Base-by-base conservation (phyloP, 2,888 invertebrate species). In the Tortrix viridana region DNA sequence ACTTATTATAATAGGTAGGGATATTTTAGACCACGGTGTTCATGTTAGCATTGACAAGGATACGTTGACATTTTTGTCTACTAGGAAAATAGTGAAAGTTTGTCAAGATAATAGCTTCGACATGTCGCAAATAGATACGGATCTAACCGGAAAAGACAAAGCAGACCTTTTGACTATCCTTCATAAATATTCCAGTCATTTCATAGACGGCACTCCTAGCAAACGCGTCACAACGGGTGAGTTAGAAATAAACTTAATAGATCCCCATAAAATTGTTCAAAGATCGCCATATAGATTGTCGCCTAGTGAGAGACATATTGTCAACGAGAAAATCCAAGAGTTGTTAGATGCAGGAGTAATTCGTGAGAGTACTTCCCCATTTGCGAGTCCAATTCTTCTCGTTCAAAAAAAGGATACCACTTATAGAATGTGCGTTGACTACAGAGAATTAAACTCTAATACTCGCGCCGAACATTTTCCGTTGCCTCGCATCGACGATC, bases 361-460 rank as follows among this genome's bases (percentile, higher is more conserved):
- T 48, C 65, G 72, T 2, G 70, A 71, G 54, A 73, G 74, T n/a
- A 53, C 68, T 0, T 75, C 76, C 0, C 68, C 73, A 0, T 77
- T 74, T 50, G 74, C 75, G 0, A 76, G 76, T 46, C 75, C 75
- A 0, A 74, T 79, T 37, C 41, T 74, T 5, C 26, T 67, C 44
- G 56, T 63, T 6, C 60, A 65, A n/a, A 64, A 71, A 37, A 46
- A 65, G 23, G 60, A 69, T 38, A 61, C 62, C 12, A 57, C 65
- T 44, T 65, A 71, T 20, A 64, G 72, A 19, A 66, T 75, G 52
- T 72, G 70, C 14, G 69, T 71, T 0, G 73, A 74, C 22, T 72
- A 68, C 49, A 22, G 75, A 5, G 72, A 71, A n/a, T 59, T 75
- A 0, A 78, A 78, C 43, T 9, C 69, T 0, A 72, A 73, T 9